Evolutionary conservation across 2,888 invertebrate genomes (phyloP).

Genomic region (Pocota personata): DNA sequence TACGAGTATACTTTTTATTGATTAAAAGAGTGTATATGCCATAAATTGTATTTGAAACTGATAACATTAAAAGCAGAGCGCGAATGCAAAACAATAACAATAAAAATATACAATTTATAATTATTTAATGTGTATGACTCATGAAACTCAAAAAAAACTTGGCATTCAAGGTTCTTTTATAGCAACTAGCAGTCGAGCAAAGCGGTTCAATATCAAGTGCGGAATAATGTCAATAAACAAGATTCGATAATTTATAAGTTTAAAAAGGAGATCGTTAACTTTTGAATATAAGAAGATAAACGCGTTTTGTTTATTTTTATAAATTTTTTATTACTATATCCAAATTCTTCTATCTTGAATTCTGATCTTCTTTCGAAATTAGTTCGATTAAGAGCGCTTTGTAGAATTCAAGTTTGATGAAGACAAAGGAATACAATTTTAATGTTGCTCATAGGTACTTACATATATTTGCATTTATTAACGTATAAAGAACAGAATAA

Average conservation of each 20-base stretch:
- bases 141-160: constrained; percentile 5
- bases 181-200: neutral
- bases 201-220: neutral
- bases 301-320: neutral
- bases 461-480: no score
- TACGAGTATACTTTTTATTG: constrained; percentile 34
- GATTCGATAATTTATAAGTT: constrained; percentile 2
- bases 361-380: neutral
- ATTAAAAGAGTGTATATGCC: constrained; percentile 1
- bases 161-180: constrained; percentile 22
- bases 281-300: neutral
- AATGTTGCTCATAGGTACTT: neutral
- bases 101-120: constrained; percentile 15
- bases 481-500: no score
- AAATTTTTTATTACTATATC: neutral
- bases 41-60: constrained; percentile 31
- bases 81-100: constrained; percentile 1
- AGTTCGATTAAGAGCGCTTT: neutral
- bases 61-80: constrained; percentile 32
- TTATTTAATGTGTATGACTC: constrained; percentile 25
- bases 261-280: neutral
- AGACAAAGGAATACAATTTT: neutral
- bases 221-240: constrained; percentile 29
- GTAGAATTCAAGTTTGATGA: neutral
- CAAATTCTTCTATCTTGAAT: neutral